Base-by-base conservation (phyloP, 2,797 vertebrate species). In the Poecilia picta region DNA sequence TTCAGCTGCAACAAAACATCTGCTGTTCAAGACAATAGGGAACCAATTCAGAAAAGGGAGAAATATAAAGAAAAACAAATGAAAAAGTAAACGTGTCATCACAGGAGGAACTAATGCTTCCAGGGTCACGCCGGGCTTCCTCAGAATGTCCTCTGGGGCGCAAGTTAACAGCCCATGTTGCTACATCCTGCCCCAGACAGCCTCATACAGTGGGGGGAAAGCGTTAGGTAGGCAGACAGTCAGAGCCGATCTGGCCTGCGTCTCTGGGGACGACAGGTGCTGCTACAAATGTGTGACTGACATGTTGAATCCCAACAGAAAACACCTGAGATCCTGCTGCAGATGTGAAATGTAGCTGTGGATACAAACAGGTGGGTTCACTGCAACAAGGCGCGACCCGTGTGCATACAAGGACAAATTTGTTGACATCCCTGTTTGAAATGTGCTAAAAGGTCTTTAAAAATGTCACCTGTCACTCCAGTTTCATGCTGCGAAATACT, bases 41-140 rank as follows among this genome's bases (percentile, higher is more conserved):
- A 59, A 72, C 75, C 47, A 68, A 36, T 55, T 66, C 15, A 77
- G 57, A 81, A 81, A 76, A 36, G 5, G 39, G 45, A 62, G 62
- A 45, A 72, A 62, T 23, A 75, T 23, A 62, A 31, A 31, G 77
- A 59, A 47, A 77, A 74, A 85, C 74, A 89, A 89, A 84, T 87
- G 72, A 85, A 85, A 91, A 25, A 53, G 81, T 92, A 91, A 92
- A 93, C 88, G 74, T 94, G 92, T 94, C 93, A 93, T 89, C 87
- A 64, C 84, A 51, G 87, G 85, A 89, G 80, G 86, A 90, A 86
- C 83, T 64, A 43, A 81, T 39, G 81, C 75, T 88, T 90, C 89
- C 92, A 91, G 88, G 90, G 89, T 89, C 84, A 71, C 71, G 87
- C 89, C 83, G 75, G 71, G 78, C 88, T 93, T 94, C 91, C 91